Percentiles rank a stretch among this genome's conserved stretches.
Evolutionary conservation across 2,113 vertebrate species (phyloP).

Genomic region (Proteles cristata): DNA sequence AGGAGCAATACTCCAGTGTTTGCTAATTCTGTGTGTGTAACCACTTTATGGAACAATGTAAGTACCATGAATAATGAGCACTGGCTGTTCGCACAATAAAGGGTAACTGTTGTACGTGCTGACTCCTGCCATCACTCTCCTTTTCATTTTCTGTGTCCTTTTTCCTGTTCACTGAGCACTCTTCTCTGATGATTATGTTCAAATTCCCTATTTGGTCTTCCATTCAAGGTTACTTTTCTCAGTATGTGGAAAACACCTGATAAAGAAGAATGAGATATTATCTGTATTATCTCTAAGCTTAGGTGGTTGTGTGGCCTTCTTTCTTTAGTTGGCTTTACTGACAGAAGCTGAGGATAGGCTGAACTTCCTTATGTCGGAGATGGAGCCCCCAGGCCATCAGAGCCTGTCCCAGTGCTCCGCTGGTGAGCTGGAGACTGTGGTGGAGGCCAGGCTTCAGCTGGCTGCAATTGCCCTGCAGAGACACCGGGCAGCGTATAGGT

Average conservation of each 20-base stretch:
- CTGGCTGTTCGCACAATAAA: accelerated
- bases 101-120: background rate
- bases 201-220: background rate
- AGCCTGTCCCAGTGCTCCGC: slow-evolving; percentile 67
- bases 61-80: background rate
- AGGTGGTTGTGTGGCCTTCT: background rate
- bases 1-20: background rate
- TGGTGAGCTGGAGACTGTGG: slow-evolving; percentile 88
- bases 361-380: slow-evolving; percentile 73
- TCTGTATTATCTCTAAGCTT: slow-evolving; percentile 37
- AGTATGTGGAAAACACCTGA: background rate
- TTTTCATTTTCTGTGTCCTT: background rate
- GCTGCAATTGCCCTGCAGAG: slow-evolving; percentile 89
- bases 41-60: background rate
- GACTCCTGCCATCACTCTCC: background rate
- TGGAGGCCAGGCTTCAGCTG: slow-evolving; percentile 90
- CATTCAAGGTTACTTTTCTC: slow-evolving; percentile 4
- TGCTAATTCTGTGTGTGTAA: background rate
- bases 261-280: background rate
- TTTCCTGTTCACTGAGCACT: background rate
- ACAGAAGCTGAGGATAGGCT: slow-evolving; percentile 86
- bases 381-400: slow-evolving; percentile 54
- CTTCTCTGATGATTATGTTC: background rate
- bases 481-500: slow-evolving; percentile 88
- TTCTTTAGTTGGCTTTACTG: slow-evolving; percentile 86